phyloP scores from a whole-genome alignment of 92 coral and sea anemone species.

The Micromussa lordhowensis region DNA sequence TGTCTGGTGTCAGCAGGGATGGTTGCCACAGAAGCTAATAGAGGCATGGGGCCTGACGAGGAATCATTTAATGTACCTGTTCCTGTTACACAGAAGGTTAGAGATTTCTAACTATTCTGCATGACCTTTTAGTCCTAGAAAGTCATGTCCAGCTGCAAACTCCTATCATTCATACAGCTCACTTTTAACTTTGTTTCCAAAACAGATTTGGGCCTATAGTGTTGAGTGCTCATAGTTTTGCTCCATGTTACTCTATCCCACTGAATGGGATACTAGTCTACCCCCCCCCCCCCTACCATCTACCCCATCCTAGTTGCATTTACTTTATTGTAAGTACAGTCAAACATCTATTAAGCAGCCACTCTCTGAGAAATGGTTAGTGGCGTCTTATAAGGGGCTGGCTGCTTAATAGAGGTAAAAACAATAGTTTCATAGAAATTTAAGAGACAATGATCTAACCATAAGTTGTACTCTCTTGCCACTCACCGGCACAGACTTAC shows the following conservation, averaged over 20 bases:
- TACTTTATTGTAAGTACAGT: no score
- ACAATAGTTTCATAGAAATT: no score
- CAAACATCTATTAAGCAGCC: no score
- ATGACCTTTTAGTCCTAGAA: neutral
- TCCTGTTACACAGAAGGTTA: slow-evolving; percentile 92
- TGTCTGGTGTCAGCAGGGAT: slow-evolving; percentile 65
- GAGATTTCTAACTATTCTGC: neutral
- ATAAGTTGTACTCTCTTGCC: no score
- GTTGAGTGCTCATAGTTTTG: neutral
- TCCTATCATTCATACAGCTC: neutral
- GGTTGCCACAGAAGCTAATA: slow-evolving; percentile 83
- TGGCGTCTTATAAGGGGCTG: no score
- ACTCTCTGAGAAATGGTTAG: no score
- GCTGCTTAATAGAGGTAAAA: no score
- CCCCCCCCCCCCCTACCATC: neutral
- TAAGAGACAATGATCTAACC: no score
- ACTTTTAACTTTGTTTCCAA: neutral
- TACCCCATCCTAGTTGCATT: neutral
- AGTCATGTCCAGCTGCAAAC: neutral
- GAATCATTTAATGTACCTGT: slow-evolving; percentile 96
- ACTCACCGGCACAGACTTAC: no score
- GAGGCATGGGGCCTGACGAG: slow-evolving; percentile 94
- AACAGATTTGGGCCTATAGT: no score
- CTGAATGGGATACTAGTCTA: neutral
- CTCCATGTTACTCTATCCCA: neutral